phyloP scores from a whole-genome alignment of 1,140 invertebrate species.

The Procambarus clarkii region DNA sequence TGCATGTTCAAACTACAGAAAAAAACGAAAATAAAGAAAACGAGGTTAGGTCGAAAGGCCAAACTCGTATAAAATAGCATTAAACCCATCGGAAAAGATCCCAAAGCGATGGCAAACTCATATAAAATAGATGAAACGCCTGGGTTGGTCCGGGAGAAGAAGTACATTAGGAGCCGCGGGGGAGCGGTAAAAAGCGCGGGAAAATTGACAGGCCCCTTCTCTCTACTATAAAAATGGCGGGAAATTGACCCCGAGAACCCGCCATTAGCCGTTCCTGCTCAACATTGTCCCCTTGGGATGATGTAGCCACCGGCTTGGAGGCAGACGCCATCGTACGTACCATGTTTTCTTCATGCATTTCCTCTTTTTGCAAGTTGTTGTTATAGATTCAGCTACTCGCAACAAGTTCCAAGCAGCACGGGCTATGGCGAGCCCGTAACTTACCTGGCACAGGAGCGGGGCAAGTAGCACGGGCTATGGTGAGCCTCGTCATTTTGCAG shows the following conservation, averaged over 20 bases:
- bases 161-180: not conserved
- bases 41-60: not conserved
- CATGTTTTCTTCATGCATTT: no score
- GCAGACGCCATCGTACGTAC: no score
- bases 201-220: not conserved
- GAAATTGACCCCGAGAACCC: not conserved
- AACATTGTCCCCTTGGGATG: not conserved
- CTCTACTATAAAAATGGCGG: not conserved
- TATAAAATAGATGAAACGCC: conserved; percentile 1
- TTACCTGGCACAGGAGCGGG: no score
- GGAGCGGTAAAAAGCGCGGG: not conserved
- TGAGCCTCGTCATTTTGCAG: no score
- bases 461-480: no score
- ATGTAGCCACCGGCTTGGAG: not conserved
- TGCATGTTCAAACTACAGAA: no score
- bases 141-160: not conserved
- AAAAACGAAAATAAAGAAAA: not conserved
- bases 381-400: no score
- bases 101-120: not conserved
- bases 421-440: no score
- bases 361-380: no score
- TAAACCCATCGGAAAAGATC: not conserved
- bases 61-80: not conserved
- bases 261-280: not conserved
- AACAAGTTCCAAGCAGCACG: no score